These are phyloP conservation scores for Apodemus sylvaticus DNA, from an alignment of 2,113 vertebrate genomes.

Conservation along the genomic window DNA sequence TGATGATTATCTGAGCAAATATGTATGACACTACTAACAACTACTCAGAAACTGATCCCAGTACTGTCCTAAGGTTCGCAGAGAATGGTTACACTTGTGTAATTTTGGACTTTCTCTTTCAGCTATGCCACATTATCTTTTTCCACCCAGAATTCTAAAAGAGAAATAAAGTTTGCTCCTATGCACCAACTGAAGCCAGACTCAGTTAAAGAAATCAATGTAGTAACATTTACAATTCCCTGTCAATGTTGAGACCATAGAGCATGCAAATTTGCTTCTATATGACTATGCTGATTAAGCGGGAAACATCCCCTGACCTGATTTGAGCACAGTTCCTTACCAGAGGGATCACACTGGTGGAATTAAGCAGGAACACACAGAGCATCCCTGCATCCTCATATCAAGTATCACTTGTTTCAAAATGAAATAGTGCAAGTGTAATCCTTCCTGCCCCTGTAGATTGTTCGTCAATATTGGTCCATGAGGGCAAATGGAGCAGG, in stretches of 20 bases:
- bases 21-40: not conserved
- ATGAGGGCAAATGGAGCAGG: too few relatives aligned
- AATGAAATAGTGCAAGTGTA: not conserved
- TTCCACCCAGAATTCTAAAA: slow-evolving; percentile 16
- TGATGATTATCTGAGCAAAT: not conserved
- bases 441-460: too few relatives aligned
- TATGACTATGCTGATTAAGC: slow-evolving; percentile 47
- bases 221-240: slow-evolving; percentile 71
- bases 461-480: too few relatives aligned
- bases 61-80: not conserved
- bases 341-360: not conserved
- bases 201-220: slow-evolving; percentile 61
- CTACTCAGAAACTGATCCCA: not conserved
- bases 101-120: slow-evolving; percentile 34
- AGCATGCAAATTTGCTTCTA: slow-evolving; percentile 41
- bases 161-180: slow-evolving; percentile 55
- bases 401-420: not conserved
- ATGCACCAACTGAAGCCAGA: slow-evolving; percentile 44
- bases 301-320: slow-evolving; percentile 31
- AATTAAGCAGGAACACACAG: not conserved
- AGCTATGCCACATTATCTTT: not conserved
- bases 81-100: not conserved
- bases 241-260: slow-evolving; percentile 58
- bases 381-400: not conserved
- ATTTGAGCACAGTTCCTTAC: slow-evolving; percentile 12